Conservation (phyloP, 1,140 invertebrate genomes). For the Lepidotrigona ventralis region DNA sequence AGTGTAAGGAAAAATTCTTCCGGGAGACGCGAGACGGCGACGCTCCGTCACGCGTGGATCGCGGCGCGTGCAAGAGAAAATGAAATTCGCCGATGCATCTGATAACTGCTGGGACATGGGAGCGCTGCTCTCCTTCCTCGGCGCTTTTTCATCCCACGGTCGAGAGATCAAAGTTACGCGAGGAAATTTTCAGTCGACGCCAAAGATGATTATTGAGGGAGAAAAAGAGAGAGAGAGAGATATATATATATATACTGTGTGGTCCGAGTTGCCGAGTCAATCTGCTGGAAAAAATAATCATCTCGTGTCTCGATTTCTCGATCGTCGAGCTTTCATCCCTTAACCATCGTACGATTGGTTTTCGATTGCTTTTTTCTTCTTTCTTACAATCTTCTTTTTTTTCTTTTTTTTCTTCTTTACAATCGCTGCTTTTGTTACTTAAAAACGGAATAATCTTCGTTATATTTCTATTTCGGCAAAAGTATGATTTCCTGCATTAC, state of each 20-base stretch:
- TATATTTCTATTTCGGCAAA: too few species aligned
- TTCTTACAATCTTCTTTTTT: too few species aligned
- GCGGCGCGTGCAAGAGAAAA: constrained; percentile 33
- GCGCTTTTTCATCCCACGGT: background rate
- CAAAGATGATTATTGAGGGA: constrained; percentile 22
- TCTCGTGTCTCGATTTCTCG: background rate
- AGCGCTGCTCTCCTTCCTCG: too few species aligned
- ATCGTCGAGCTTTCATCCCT: background rate
- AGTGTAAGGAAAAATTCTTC: constrained; percentile 47
- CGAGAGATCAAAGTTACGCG: constrained; percentile 1
- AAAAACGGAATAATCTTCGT: too few species aligned
- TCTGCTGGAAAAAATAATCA: background rate
- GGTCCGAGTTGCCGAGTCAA: background rate
- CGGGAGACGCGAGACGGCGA: constrained; percentile 14
- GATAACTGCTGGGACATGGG: constrained; percentile 3
- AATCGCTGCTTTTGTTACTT: too few species aligned
- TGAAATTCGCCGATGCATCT: constrained; percentile 43
- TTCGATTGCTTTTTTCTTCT: too few species aligned
- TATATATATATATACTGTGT: too few species aligned
- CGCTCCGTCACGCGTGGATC: background rate
- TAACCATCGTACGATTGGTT: too few species aligned
- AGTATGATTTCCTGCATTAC: too few species aligned
- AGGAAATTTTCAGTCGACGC: background rate
- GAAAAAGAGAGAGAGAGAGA: too few species aligned
- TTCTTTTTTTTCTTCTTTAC: too few species aligned